Percentiles rank a stretch among this genome's conserved stretches.
Evolutionary conservation across 2,113 vertebrate species (phyloP).

Genomic region (Corvus moneduloides): DNA sequence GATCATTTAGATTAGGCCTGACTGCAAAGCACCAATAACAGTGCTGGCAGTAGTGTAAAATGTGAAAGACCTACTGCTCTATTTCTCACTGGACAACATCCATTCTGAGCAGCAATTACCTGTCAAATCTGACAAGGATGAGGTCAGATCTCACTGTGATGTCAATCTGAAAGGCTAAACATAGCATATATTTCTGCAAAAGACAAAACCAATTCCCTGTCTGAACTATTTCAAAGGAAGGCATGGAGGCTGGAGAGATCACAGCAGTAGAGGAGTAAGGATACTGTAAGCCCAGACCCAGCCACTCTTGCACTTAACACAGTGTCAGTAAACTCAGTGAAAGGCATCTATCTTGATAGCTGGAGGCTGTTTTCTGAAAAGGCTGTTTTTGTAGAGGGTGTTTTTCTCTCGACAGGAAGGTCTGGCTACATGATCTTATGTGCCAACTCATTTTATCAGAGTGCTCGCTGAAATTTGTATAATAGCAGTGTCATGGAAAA

Average conservation of each 20-base stretch:
- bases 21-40: neutral
- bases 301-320: neutral
- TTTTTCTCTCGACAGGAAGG: neutral
- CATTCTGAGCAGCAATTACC: neutral
- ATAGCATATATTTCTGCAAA: neutral
- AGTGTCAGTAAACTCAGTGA: neutral
- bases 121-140: neutral
- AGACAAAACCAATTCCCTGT: neutral
- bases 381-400: neutral
- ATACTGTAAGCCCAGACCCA: neutral
- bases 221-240: neutral
- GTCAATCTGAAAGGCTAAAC: neutral
- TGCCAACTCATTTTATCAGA: neutral
- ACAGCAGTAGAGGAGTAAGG: neutral
- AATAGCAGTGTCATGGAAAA: neutral
- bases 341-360: neutral
- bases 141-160: neutral
- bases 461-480: neutral
- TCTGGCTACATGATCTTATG: neutral
- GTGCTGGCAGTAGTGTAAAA: neutral
- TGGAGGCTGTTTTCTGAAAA: slow-evolving; percentile 16
- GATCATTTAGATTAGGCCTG: neutral
- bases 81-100: neutral
- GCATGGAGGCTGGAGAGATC: neutral
- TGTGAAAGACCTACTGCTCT: neutral